A percentile compares a stretch with the other conserved stretches of the same genome.
These are phyloP conservation scores for Trichopria drosophilae DNA, from an alignment of 2,888 invertebrate genomes.

Conservation along the genomic window DNA sequence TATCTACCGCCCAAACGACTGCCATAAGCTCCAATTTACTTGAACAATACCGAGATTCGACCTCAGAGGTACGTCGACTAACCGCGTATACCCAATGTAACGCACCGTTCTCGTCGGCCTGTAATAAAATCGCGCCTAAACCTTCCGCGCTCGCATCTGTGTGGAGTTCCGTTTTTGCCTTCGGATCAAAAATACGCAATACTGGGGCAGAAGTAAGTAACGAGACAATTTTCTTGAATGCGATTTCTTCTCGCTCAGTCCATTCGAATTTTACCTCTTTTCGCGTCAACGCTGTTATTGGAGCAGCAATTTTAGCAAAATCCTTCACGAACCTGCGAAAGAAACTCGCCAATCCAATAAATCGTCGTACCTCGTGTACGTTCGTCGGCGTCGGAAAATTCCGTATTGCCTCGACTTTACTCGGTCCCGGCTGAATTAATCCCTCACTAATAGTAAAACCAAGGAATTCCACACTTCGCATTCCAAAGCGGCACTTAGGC, in stretches of 20 bases:
- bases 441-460: slow-evolving; percentile 36
- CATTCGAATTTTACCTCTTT: too few species aligned
- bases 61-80: slow-evolving; percentile 22
- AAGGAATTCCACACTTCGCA: slow-evolving; percentile 38
- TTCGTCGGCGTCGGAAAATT: slow-evolving; percentile 31
- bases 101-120: slow-evolving; percentile 2
- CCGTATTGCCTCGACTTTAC: slow-evolving; percentile 34
- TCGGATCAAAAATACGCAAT: slow-evolving; percentile 13
- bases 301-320: slow-evolving; percentile 27
- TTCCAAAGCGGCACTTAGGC: slow-evolving; percentile 40
- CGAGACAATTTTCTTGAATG: too few species aligned
- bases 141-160: slow-evolving; percentile 27
- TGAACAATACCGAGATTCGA: slow-evolving; percentile 31
- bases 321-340: slow-evolving; percentile 30
- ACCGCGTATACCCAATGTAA: slow-evolving; percentile 30
- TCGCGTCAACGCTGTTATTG: slow-evolving; percentile 20
- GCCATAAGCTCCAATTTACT: slow-evolving; percentile 35
- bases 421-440: slow-evolving; percentile 29
- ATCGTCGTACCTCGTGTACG: slow-evolving; percentile 27
- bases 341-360: slow-evolving; percentile 31
- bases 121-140: slow-evolving; percentile 25
- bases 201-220: too few species aligned
- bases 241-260: slow-evolving; percentile 2
- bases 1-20: neutral
- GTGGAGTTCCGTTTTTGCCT: slow-evolving; percentile 20